These are phyloP conservation scores for Cynocephalus volans DNA, from an alignment of 2,113 vertebrate species.

Conservation along the genomic window DNA sequence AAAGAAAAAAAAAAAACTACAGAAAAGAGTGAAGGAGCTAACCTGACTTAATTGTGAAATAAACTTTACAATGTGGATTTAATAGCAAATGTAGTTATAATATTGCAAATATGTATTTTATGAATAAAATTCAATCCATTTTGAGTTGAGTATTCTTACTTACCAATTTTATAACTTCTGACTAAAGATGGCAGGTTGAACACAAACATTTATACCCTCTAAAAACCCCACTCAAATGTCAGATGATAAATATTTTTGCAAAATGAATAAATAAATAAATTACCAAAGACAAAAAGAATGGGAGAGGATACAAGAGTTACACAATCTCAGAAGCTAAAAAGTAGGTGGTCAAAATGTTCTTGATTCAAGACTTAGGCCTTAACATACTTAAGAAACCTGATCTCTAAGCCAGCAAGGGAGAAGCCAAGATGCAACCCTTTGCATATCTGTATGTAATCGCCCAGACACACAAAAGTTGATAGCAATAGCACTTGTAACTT, in stretches of 20 bases:
- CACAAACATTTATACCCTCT: constrained; percentile 16
- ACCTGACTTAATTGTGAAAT: background rate
- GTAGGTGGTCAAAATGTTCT: background rate
- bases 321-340: background rate
- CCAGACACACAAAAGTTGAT: background rate
- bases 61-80: background rate
- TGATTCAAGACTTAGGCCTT: background rate
- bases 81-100: background rate
- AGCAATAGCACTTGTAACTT: background rate
- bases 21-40: background rate
- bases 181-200: background rate
- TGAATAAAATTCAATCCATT: background rate
- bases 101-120: background rate
- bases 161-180: background rate
- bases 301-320: background rate
- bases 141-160: background rate
- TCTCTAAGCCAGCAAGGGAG: background rate
- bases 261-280: constrained; percentile 26
- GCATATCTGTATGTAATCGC: background rate
- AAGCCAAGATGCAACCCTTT: background rate
- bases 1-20: background rate
- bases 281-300: background rate
- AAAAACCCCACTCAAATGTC: background rate
- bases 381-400: background rate
- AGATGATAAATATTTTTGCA: background rate